Base-by-base conservation (phyloP, 2,888 invertebrate species). In the Ischnura elegans region DNA sequence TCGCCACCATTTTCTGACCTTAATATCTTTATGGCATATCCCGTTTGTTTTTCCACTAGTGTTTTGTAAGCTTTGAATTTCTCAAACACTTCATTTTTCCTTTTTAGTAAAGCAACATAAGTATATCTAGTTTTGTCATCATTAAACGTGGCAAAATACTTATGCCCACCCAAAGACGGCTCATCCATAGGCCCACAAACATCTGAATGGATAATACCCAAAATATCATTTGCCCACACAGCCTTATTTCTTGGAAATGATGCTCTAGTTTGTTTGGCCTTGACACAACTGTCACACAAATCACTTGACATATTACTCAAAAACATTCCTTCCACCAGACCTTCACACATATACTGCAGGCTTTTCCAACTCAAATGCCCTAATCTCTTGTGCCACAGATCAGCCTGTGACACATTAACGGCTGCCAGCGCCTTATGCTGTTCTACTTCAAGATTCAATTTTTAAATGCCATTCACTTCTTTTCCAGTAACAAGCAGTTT, bases 1-100 rank as follows among this genome's bases (percentile, higher is more conserved):
- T 95, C 95, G 29, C 94, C 94, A 4, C 94, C 95, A 93, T 95
- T 95, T 93, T 95, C 95, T 55, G 94, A 94, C 42, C 94, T 84
- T 93, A 95, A 55, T 94, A 94, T n/a, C n/a, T n/a, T n/a, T n/a
- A n/a, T n/a, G n/a, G 94, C 42, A n/a, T 90, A 25, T 93, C 94
- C 94, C 10, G 87, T 93, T 43, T 94, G 84, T n/a, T 94, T 93
- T 94, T 95, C 94, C 45, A 61, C 93, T 94, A 94, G 94, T 87
- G 87, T 84, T 21, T 94, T 94, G 94, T 94, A 95, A 43, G 94
- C 76, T 94, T 94, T 94, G 3, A 95, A 42, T 87, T 93, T 94
- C 25, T 94, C 93, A 93, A 29, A 16, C 25, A 93, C 94, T 93
- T 95, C 94, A 94, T 87, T 84, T 94, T 95, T 95, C 1, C 51